Evolutionary conservation across 2,113 vertebrate genomes (phyloP).

Genomic region (Panthera tigris): DNA sequence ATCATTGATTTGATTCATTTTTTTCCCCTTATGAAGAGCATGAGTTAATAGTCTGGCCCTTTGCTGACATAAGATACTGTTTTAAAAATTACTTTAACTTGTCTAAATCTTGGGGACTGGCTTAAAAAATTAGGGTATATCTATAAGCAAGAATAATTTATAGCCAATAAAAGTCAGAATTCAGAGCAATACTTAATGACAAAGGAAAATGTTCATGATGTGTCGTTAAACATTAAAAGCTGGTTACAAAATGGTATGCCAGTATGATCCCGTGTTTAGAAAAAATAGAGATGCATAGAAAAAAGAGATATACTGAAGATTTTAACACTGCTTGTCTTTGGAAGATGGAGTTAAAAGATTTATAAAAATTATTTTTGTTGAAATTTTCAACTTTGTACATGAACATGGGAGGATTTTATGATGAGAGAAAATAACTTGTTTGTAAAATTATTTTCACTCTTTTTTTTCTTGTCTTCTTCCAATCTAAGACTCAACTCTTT

Average conservation of each 20-base stretch:
- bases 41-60: conserved; percentile 39
- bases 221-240: conserved; percentile 9
- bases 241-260: conserved; percentile 2
- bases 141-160: conserved; percentile 56
- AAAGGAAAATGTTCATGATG: conserved; percentile 22
- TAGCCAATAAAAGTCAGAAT: conserved; percentile 47
- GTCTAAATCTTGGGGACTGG: conserved; percentile 31
- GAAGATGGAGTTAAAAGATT: conserved; percentile 1
- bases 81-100: conserved; percentile 66
- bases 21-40: not conserved
- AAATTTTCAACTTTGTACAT: not conserved
- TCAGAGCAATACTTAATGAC: conserved; percentile 39
- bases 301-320: not conserved
- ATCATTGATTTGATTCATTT: conserved; percentile 24
- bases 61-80: conserved; percentile 28
- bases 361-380: not conserved
- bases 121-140: conserved; percentile 56
- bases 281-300: not conserved
- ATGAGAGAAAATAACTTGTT: not conserved
- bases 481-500: not conserved
- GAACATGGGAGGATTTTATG: not conserved
- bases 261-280: not conserved
- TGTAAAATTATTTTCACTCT: not conserved
- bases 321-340: not conserved
- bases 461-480: not conserved